Conservation (phyloP, 2,113 vertebrate species). For the Pollimyrus isidori region DNA sequence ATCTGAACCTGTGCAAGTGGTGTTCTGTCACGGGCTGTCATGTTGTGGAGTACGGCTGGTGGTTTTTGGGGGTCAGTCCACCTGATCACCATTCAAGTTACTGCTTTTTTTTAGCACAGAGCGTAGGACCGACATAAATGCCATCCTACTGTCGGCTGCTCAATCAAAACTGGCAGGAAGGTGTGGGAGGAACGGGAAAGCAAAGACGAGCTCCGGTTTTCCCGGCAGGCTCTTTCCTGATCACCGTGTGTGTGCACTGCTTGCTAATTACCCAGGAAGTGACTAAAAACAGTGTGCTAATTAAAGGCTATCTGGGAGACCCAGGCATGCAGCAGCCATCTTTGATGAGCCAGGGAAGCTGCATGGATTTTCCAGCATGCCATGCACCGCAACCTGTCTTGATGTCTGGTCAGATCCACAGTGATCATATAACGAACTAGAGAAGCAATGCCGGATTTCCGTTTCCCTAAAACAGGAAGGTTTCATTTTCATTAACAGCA, state of each 20-base stretch:
- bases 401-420: neutral
- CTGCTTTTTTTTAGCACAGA: neutral
- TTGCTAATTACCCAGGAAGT: conserved; percentile 5
- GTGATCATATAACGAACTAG: neutral
- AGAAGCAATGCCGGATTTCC: neutral
- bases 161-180: neutral
- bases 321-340: neutral
- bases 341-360: conserved; percentile 6
- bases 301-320: neutral
- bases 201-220: neutral
- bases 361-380: conserved; percentile 8
- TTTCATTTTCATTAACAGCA: neutral
- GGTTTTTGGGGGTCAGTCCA: neutral
- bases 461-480: neutral
- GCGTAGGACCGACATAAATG: neutral
- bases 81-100: neutral
- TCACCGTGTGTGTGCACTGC: neutral
- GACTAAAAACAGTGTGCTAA: conserved; percentile 6
- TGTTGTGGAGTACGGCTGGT: neutral
- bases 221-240: neutral
- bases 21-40: neutral
- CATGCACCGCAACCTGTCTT: neutral
- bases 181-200: neutral
- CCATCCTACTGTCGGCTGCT: neutral
- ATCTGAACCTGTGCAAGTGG: no score